phyloP scores from a whole-genome alignment of 1,140 invertebrate species.

The Papilio glaucus region DNA sequence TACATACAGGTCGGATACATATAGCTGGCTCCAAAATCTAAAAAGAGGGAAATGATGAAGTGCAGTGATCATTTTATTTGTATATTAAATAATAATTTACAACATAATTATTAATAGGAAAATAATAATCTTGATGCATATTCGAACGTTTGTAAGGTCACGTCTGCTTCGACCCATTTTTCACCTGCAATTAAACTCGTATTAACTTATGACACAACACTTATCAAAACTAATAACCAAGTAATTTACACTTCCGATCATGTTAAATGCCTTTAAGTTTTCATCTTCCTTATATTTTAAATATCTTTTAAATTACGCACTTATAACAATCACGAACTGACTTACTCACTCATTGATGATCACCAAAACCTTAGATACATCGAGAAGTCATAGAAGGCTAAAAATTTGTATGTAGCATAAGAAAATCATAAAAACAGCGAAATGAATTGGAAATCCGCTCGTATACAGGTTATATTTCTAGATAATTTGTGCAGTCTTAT shows the following conservation, averaged over 20 bases:
- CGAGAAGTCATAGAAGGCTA: no score
- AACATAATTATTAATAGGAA: not conserved
- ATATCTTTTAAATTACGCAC: not conserved
- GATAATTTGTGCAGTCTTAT: no score
- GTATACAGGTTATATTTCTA: no score
- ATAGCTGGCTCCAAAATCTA: no score
- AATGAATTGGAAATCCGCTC: no score
- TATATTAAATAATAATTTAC: not conserved
- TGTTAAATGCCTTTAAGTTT: not conserved
- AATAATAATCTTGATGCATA: not conserved
- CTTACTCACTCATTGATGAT: no score
- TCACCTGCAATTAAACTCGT: slow-evolving; percentile 11
- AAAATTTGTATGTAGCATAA: no score
- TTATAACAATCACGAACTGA: no score
- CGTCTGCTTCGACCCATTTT: slow-evolving; percentile 6
- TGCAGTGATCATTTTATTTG: not conserved
- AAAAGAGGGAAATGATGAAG: not conserved
- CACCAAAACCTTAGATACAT: no score
- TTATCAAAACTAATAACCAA: not conserved
- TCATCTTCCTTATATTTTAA: not conserved
- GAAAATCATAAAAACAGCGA: no score
- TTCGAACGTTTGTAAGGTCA: slow-evolving; percentile 6
- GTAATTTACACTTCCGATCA: not conserved
- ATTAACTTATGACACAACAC: slow-evolving; percentile 14
- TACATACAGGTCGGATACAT: no score